Conservation (phyloP, 2,113 vertebrate species). For the Scopus umbretta region DNA sequence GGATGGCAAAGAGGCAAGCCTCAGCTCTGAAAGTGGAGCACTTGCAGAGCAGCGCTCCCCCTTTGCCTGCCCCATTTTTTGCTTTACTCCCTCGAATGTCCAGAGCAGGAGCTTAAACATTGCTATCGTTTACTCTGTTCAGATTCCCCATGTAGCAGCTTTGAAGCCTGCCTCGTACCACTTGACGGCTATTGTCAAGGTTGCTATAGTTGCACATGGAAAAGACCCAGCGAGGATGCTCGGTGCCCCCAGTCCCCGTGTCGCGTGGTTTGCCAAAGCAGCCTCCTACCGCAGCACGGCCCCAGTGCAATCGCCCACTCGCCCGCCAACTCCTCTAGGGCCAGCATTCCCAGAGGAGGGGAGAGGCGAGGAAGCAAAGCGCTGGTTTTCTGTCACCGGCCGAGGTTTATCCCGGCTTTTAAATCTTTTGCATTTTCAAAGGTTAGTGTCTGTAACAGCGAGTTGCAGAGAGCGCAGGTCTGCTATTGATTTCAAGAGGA, state of each 20-base stretch:
- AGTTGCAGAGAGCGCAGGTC: neutral
- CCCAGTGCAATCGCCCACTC: neutral
- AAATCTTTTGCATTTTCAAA: neutral
- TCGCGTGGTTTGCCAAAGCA: neutral
- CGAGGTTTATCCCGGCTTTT: accelerated
- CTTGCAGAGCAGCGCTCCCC: neutral
- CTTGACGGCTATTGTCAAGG: neutral
- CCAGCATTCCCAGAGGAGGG: neutral
- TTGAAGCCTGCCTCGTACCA: neutral
- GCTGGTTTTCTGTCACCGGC: neutral
- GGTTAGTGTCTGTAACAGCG: neutral
- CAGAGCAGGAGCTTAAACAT: neutral
- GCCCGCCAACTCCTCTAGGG: accelerated
- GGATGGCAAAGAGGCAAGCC: neutral
- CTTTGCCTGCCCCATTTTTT: neutral
- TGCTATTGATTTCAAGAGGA: neutral
- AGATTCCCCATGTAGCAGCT: neutral
- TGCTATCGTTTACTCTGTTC: neutral
- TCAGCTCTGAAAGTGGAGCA: neutral
- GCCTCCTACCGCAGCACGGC: neutral
- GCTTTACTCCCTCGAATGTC: accelerated
- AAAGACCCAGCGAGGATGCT: neutral
- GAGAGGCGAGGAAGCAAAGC: neutral
- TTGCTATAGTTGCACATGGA: neutral
- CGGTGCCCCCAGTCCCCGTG: neutral